A percentile compares a stretch with the other conserved stretches of the same genome.
These are phyloP conservation scores for human (Homo sapiens) DNA, from an alignment of 2,113 vertebrate species.

Conservation along the genomic window DNA sequence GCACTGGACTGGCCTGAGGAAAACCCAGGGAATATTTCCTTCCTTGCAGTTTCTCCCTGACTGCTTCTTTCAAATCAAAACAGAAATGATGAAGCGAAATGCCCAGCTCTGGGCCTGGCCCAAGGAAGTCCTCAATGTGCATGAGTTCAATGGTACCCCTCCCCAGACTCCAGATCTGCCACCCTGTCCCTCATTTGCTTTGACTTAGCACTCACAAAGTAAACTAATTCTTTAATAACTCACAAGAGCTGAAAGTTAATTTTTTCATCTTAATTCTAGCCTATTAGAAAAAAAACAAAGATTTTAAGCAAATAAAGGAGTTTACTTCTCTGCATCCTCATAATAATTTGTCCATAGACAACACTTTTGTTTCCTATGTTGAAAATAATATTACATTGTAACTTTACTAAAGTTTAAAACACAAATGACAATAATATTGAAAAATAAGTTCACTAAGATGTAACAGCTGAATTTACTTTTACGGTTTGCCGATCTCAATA, in stretches of 20 bases:
- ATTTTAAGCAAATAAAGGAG: background rate
- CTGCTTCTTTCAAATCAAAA: background rate
- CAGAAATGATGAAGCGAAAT: background rate
- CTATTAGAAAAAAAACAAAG: background rate
- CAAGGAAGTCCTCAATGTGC: accelerated
- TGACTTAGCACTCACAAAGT: background rate
- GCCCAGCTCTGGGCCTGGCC: background rate
- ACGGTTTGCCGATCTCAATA: background rate
- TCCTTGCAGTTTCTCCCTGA: background rate
- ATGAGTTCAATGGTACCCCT: accelerated
- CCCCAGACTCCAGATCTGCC: background rate
- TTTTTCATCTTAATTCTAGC: background rate
- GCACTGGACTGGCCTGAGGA: accelerated
- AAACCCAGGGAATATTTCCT: too few relatives aligned
- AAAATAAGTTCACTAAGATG: background rate
- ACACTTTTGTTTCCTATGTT: background rate
- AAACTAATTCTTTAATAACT: background rate
- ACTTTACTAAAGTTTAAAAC: background rate
- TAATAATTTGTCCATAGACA: background rate
- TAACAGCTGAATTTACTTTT: background rate
- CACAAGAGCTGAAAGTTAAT: background rate
- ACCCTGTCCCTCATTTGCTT: accelerated
- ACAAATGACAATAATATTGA: background rate
- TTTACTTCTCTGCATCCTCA: background rate
- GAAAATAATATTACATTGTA: background rate